Evolutionary conservation across 2,797 vertebrate species (phyloP).

Genomic region (Clarias pachynema): DNA sequence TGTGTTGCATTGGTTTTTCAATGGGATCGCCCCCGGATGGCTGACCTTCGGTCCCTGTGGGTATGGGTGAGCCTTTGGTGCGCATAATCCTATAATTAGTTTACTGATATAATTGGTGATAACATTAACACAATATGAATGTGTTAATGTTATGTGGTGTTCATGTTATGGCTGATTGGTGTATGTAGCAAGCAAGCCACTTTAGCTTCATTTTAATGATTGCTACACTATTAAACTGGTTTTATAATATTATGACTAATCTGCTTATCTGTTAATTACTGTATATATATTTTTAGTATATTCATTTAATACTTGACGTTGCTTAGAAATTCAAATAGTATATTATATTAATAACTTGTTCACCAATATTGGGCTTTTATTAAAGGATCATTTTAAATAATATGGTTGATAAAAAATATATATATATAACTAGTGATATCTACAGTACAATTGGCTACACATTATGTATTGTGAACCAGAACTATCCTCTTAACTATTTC

Average conservation of each 20-base stretch:
- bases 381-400: not conserved
- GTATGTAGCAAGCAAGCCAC: not conserved
- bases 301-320: not conserved
- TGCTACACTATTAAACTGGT: not conserved
- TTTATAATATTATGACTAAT: not conserved
- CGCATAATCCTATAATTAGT: too few relatives aligned
- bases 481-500: not conserved
- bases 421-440: not conserved
- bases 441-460: not conserved
- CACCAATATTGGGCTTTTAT: not conserved
- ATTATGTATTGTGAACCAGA: not conserved
- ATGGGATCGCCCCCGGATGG: too few relatives aligned
- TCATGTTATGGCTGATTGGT: too few relatives aligned
- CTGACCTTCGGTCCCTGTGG: too few relatives aligned
- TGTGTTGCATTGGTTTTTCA: too few relatives aligned
- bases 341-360: not conserved
- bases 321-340: not conserved
- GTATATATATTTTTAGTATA: not conserved
- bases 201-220: not conserved
- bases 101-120: too few relatives aligned
- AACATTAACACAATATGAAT: too few relatives aligned
- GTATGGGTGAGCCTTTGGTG: too few relatives aligned
- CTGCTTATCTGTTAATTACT: not conserved
- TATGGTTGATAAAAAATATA: not conserved
- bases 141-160: too few relatives aligned